These are phyloP conservation scores for Salpingus planirostris DNA, from an alignment of 2,888 invertebrate species.

Conservation along the genomic window DNA sequence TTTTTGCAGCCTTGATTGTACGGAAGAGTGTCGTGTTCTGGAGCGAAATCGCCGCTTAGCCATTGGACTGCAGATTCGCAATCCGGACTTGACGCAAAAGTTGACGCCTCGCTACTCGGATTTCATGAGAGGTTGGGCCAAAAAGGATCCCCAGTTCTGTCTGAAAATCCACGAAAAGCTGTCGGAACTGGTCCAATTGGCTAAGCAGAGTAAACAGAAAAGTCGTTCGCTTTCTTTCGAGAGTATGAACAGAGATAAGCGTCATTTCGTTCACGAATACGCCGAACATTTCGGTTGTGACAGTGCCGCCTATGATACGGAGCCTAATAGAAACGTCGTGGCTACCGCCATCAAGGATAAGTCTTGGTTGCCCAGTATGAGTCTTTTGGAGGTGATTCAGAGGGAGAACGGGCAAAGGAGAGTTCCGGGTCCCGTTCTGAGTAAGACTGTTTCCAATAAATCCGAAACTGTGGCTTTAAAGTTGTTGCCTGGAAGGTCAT, in stretches of 20 bases:
- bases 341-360: slow-evolving; percentile 64
- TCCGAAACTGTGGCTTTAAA: slow-evolving; percentile 32
- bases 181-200: slow-evolving; percentile 74
- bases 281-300: slow-evolving; percentile 92
- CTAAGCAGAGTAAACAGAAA: slow-evolving; percentile 63
- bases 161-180: slow-evolving; percentile 75
- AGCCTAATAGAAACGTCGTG: slow-evolving; percentile 93
- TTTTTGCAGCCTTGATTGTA: slow-evolving; percentile 73
- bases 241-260: slow-evolving; percentile 86
- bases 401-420: slow-evolving; percentile 71
- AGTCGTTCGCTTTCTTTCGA: slow-evolving; percentile 70
- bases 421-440: slow-evolving; percentile 59
- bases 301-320: slow-evolving; percentile 88
- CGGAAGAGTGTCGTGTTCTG: slow-evolving; percentile 79
- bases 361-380: slow-evolving; percentile 86
- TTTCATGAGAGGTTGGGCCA: slow-evolving; percentile 72
- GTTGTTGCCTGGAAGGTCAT: slow-evolving; percentile 19
- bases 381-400: slow-evolving; percentile 71
- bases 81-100: slow-evolving; percentile 76
- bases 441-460: slow-evolving; percentile 21
- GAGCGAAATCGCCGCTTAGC: slow-evolving; percentile 86
- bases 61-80: slow-evolving; percentile 84
- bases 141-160: slow-evolving; percentile 72
- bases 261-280: slow-evolving; percentile 88
- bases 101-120: slow-evolving; percentile 80